Evolutionary conservation across 2,113 vertebrate species (phyloP), one percentile per base, ranked within the genome.

Genomic region (Paraplagusia blochii): DNA sequence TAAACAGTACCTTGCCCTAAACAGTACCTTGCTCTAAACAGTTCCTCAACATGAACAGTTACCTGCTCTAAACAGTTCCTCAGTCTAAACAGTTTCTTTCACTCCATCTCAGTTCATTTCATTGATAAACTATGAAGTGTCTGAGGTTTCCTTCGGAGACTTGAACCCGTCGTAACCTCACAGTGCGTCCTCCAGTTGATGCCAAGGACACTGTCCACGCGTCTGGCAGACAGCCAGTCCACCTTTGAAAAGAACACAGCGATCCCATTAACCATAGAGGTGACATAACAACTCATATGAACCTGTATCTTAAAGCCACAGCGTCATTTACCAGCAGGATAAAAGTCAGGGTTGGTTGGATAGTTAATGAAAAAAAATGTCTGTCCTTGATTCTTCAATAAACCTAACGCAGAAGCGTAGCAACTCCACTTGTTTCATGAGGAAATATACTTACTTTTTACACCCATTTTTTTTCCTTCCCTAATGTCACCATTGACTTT

Each of bases 231-330:
- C 61, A 51, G 60, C 80, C 77, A 84, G 58, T 59, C 53, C 51
- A 57, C 60, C 57, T 65, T 66, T 42, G 73, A 68, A 83, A 54
- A 60, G 86, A 88, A 88, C 86, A 88, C 45, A 65, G 72, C 82
- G 86, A 85, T 77, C 82, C 69, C 55, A 65, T 66, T 85, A 66
- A 83, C 84, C 70, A 85, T 76, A 80, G 79, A 79, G 70, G 72
- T 84, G 86, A 82, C 80, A 75, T 70, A 79, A 81, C 63, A 80
- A 80, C 63, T 63, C 36, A 52, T 65, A 65, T 76, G 66, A 71
- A 81, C 74, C 70, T 81, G 76, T 74, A 64, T 78, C 74, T 52
- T 61, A 72, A 65, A 58, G 56, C 73, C 64, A 50, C 47, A 17
- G 48, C 66, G 53, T 57, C 72, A 50, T 77, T 62, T 75, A 45